These are phyloP conservation scores for Cuniculus paca DNA, from an alignment of 2,797 vertebrate genomes.

Conservation along the genomic window DNA sequence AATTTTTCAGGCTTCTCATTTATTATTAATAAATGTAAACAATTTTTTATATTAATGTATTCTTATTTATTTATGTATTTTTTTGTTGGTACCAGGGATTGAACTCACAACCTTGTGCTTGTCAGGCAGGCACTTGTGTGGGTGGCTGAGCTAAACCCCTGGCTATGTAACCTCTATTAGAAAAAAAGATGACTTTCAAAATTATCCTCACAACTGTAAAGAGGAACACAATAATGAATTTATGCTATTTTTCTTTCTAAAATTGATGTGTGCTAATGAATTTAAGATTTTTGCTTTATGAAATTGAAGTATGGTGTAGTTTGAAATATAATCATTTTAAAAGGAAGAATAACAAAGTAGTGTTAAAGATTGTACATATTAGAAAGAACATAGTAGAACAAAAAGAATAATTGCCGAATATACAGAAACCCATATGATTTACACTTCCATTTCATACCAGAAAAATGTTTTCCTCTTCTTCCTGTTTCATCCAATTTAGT, in stretches of 20 bases:
- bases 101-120: no score
- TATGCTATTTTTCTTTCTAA: not conserved
- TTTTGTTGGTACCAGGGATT: no score
- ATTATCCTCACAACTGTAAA: not conserved
- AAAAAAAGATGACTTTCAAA: not conserved
- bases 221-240: not conserved
- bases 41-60: not conserved
- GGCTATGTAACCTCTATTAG: not conserved
- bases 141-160: no score
- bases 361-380: not conserved
- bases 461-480: not conserved
- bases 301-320: not conserved
- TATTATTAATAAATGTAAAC: conserved; percentile 50
- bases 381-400: not conserved
- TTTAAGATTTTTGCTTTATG: not conserved
- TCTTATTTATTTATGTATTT: no score
- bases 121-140: no score
- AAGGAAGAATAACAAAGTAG: not conserved
- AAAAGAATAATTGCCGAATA: not conserved
- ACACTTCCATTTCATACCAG: not conserved
- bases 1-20: conserved; percentile 55
- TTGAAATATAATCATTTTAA: not conserved
- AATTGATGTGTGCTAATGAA: not conserved
- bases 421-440: not conserved
- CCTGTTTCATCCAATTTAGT: not conserved